A percentile compares a stretch with the other conserved stretches of the same genome.
Conservation (phyloP, 2,888 invertebrate genomes). For the Sturmia bella region DNA sequence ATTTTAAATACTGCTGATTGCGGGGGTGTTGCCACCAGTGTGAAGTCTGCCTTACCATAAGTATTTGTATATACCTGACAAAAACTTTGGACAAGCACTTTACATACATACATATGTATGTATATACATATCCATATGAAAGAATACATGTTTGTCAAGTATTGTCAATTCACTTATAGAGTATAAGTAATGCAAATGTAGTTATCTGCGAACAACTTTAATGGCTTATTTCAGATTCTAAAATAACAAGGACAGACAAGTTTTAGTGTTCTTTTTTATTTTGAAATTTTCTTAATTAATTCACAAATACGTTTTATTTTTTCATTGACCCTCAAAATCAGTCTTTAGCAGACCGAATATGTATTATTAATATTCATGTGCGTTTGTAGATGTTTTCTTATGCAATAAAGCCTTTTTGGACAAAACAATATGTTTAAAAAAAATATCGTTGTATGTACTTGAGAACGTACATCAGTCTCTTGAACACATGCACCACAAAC, state of each 20-base stretch:
- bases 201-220: too few species aligned
- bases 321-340: slow-evolving; percentile 24
- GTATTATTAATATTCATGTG: neutral
- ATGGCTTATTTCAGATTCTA: too few species aligned
- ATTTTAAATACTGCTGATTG: too few species aligned
- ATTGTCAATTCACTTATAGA: too few species aligned
- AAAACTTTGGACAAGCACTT: too few species aligned
- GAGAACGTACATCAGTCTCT: slow-evolving; percentile 58
- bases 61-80: too few species aligned
- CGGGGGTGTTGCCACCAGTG: too few species aligned
- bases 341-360: slow-evolving; percentile 13
- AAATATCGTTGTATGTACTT: slow-evolving; percentile 48
- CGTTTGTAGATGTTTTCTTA: neutral
- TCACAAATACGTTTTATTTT: neutral
- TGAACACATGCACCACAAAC: slow-evolving; percentile 34
- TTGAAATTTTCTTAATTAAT: neutral
- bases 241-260: too few species aligned
- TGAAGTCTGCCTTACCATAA: too few species aligned
- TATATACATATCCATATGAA: neutral
- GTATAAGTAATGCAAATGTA: too few species aligned
- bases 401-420: slow-evolving; percentile 8
- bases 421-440: neutral
- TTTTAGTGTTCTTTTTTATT: neutral
- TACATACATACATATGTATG: neutral
- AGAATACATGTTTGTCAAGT: too few species aligned